These are phyloP conservation scores for Triplophysa yarkandensis DNA, from an alignment of 2,797 vertebrate species.

Conservation along the genomic window DNA sequence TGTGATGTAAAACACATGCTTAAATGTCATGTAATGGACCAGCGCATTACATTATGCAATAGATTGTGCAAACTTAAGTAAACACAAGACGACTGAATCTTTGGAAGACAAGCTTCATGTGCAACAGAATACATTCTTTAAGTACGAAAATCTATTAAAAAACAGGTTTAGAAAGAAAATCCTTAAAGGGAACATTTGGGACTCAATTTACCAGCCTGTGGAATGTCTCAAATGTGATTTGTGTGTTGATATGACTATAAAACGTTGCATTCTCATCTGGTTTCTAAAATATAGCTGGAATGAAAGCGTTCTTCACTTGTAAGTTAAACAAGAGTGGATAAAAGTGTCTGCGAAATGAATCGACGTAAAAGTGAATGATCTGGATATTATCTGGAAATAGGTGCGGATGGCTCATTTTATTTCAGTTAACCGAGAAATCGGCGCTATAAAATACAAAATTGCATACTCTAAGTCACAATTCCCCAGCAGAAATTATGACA, in stretches of 20 bases:
- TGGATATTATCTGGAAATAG: constrained; percentile 1
- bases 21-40: background rate
- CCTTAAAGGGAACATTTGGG: background rate
- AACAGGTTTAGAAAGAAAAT: background rate
- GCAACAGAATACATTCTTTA: background rate
- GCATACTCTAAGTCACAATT: background rate
- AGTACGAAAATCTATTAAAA: background rate
- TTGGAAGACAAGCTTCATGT: background rate
- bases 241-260: too few species aligned
- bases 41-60: background rate
- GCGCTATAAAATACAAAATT: background rate
- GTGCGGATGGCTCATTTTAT: background rate
- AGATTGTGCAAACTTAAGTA: background rate
- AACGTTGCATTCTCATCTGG: background rate
- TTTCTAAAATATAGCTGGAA: background rate
- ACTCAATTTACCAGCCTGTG: background rate
- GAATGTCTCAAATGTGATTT: too few species aligned
- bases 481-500: background rate
- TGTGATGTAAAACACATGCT: background rate
- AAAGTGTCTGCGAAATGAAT: constrained; percentile 5
- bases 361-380: background rate
- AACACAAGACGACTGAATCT: background rate
- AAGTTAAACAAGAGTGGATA: background rate
- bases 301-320: background rate
- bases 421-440: background rate